Evolutionary conservation across 2,888 invertebrate species (phyloP).

Genomic region (Helleia helle): DNA sequence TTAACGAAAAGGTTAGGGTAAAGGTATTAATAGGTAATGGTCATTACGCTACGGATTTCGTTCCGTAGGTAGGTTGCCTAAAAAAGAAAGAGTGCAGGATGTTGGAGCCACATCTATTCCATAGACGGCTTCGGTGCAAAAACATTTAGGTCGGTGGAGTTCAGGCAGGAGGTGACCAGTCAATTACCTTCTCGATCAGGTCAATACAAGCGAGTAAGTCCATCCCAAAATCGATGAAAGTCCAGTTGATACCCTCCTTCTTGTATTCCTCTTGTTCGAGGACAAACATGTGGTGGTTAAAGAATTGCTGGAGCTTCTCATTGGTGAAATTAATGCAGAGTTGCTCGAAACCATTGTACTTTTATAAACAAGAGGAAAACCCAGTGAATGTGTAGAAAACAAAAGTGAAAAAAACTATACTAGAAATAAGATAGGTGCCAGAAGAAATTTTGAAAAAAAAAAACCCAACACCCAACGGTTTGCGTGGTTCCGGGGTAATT

Average conservation of each 20-base stretch:
- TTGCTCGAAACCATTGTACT: conserved; percentile 98
- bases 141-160: conserved; percentile 31
- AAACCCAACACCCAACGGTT: conserved; percentile 28
- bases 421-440: conserved; percentile 33
- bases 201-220: conserved; percentile 97
- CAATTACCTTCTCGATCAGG: conserved; percentile 92
- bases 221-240: conserved; percentile 98
- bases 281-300: conserved; percentile 99
- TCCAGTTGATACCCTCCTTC: conserved; percentile 95
- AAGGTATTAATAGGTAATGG: conserved; percentile 25
- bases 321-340: conserved; percentile 99
- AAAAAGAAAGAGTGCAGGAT: conserved; percentile 22
- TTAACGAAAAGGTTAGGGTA: conserved; percentile 54
- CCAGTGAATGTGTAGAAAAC: conserved; percentile 34
- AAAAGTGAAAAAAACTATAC: conserved; percentile 36
- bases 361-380: conserved; percentile 52
- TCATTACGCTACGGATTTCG: conserved; percentile 51
- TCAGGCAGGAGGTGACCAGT: conserved; percentile 29
- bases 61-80: conserved; percentile 52
- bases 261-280: conserved; percentile 98
- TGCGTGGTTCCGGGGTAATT: conserved; percentile 35
- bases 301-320: conserved; percentile 98
- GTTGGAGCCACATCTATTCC: conserved; percentile 27
- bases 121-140: conserved; percentile 26
- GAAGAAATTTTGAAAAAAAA: conserved; percentile 31